Percentiles rank a stretch among this genome's conserved stretches.
Conservation (phyloP, 2,888 invertebrate genomes). For the Elegia similella region DNA sequence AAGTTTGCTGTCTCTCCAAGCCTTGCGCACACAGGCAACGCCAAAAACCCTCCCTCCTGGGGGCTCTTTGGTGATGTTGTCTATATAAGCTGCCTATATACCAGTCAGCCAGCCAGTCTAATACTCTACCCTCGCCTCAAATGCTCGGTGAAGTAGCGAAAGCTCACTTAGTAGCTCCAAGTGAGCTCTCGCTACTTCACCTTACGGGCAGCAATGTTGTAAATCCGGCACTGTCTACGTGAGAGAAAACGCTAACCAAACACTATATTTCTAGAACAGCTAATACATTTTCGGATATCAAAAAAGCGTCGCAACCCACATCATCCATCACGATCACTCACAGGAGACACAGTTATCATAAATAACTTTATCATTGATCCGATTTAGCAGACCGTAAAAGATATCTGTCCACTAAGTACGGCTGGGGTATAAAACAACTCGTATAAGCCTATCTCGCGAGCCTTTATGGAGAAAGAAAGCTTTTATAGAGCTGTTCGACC, state of each 20-base stretch:
- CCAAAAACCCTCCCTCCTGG: no score
- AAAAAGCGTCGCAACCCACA: neutral
- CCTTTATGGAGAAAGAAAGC: slow-evolving; percentile 33
- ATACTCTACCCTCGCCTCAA: no score
- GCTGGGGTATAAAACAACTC: slow-evolving; percentile 38
- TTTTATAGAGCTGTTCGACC: slow-evolving; percentile 37
- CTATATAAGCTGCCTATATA: no score
- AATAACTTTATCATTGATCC: slow-evolving; percentile 29
- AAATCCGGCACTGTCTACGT: no score
- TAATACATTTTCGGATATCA: neutral
- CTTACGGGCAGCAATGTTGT: no score
- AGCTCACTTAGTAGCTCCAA: no score
- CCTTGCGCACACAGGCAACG: no score
- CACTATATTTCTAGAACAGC: neutral
- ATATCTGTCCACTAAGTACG: slow-evolving; percentile 30
- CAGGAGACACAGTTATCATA: neutral
- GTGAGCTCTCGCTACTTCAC: no score
- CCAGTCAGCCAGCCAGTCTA: no score
- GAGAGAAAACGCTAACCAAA: neutral
- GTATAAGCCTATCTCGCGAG: slow-evolving; percentile 36
- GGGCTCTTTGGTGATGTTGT: no score
- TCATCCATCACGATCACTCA: slow-evolving; percentile 3
- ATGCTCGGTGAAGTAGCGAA: no score
- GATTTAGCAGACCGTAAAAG: slow-evolving; percentile 38
- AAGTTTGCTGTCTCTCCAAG: no score